Percentiles rank a stretch among this genome's conserved stretches.
Conservation (phyloP, 2,113 vertebrate species). For the Meleagris gallopavo region DNA sequence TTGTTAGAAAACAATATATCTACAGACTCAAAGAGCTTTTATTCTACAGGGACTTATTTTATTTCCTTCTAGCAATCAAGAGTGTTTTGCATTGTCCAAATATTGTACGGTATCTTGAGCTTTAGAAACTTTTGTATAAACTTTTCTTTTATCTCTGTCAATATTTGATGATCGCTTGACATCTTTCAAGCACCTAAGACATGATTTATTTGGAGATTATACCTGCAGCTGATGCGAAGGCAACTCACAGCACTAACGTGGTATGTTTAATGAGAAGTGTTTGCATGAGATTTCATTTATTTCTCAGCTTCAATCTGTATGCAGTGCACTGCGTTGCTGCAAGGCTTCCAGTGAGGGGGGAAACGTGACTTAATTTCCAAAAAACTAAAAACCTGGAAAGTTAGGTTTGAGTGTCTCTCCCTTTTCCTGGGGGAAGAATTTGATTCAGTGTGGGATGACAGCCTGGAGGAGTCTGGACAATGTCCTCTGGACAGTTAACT, state of each 20-base stretch:
- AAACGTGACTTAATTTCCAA: not conserved
- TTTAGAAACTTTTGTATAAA: not conserved
- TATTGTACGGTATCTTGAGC: not conserved
- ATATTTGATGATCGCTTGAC: not conserved
- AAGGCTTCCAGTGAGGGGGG: not conserved
- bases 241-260: not conserved
- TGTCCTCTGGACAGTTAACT: not conserved
- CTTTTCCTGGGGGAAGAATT: not conserved
- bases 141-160: slow-evolving; percentile 7
- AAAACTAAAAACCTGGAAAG: not conserved
- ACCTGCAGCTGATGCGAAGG: not conserved
- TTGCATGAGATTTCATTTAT: not conserved
- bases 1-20: not conserved
- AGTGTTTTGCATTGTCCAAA: not conserved
- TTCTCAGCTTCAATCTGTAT: not conserved
- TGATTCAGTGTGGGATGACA: not conserved
- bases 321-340: accelerated
- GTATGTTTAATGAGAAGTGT: not conserved
- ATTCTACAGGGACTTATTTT: not conserved
- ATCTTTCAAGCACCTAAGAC: not conserved
- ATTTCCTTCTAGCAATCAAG: not conserved
- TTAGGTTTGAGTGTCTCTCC: not conserved
- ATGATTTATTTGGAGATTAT: not conserved
- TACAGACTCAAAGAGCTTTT: not conserved
- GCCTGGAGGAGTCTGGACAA: slow-evolving; percentile 2